A percentile compares a stretch with the other conserved stretches of the same genome.
phyloP scores from a whole-genome alignment of 2,797 vertebrate species.

The Tokudaia tokunoshimensis region DNA sequence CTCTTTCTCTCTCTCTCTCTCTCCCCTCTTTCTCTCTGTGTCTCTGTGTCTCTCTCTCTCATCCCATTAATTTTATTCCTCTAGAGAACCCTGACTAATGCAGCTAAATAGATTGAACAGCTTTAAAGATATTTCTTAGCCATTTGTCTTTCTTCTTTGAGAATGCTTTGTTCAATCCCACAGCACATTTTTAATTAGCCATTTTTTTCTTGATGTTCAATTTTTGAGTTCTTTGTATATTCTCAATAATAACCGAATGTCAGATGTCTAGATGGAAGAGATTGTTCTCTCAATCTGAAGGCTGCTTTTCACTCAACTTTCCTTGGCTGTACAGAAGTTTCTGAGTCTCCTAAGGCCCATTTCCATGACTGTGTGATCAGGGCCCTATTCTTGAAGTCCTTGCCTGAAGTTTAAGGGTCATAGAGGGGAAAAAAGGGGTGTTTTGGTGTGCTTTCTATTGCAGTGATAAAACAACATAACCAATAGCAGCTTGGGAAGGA shows the following conservation, averaged over 20 bases:
- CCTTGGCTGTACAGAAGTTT: neutral
- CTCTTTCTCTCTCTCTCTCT: too few species aligned
- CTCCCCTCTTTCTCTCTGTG: too few species aligned
- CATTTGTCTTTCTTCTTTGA: neutral
- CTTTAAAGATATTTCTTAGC: neutral
- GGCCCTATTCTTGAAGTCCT: neutral
- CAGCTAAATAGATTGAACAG: neutral
- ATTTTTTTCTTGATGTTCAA: neutral
- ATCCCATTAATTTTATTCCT: neutral
- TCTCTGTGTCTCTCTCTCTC: too few species aligned
- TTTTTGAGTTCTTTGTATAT: neutral
- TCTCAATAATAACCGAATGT: neutral
- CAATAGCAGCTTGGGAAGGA: neutral
- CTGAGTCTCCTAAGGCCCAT: neutral
- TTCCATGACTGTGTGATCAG: neutral
- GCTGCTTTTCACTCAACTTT: neutral
- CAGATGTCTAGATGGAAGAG: neutral
- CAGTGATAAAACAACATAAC: neutral
- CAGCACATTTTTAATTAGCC: neutral
- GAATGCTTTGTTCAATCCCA: neutral
- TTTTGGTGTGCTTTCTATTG: neutral
- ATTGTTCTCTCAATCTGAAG: neutral
- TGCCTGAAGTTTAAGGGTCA: neutral
- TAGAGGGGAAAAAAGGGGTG: neutral
- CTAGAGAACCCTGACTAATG: neutral